Conservation (phyloP, 2,888 invertebrate genomes). For the Eupithecia tripunctaria region DNA sequence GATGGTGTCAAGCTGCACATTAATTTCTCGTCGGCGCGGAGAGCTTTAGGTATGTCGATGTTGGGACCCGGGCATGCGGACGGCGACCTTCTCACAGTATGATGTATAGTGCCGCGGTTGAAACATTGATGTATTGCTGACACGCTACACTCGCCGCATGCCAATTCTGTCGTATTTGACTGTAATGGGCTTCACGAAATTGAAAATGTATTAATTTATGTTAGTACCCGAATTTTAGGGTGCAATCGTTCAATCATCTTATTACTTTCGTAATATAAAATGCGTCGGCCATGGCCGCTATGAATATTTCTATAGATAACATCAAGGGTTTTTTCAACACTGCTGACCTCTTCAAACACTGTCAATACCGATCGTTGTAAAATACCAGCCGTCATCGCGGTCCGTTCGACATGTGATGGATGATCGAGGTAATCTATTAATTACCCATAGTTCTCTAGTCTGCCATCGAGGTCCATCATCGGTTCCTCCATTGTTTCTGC, state of each 20-base stretch:
- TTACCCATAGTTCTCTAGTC: conserved; percentile 71
- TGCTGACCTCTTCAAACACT: conserved; percentile 38
- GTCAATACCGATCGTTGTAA: conserved; percentile 42
- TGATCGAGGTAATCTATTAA: conserved; percentile 75
- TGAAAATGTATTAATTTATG: conserved; percentile 11
- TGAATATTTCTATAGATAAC: conserved; percentile 12
- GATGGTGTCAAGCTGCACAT: conserved; percentile 47
- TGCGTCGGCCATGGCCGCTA: background rate
- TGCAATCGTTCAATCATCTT: background rate
- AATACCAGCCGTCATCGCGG: conserved; percentile 43
- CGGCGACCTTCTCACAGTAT: conserved; percentile 52
- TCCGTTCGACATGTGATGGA: conserved; percentile 67
- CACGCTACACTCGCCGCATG: conserved; percentile 39
- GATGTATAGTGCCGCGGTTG: conserved; percentile 55
- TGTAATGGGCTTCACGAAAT: conserved; percentile 41
- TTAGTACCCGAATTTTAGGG: background rate
- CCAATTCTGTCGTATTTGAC: conserved; percentile 47
- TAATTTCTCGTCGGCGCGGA: conserved; percentile 30
- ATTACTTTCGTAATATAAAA: conserved; percentile 10
- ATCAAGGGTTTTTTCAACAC: conserved; percentile 30
- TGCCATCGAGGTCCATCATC: conserved; percentile 42
- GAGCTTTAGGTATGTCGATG: conserved; percentile 36
- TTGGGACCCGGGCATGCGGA: conserved; percentile 26
- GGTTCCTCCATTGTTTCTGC: conserved; percentile 77
- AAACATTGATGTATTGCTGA: conserved; percentile 54